phyloP scores from a whole-genome alignment of 2,113 vertebrate species.

The Macquaria australasica region DNA sequence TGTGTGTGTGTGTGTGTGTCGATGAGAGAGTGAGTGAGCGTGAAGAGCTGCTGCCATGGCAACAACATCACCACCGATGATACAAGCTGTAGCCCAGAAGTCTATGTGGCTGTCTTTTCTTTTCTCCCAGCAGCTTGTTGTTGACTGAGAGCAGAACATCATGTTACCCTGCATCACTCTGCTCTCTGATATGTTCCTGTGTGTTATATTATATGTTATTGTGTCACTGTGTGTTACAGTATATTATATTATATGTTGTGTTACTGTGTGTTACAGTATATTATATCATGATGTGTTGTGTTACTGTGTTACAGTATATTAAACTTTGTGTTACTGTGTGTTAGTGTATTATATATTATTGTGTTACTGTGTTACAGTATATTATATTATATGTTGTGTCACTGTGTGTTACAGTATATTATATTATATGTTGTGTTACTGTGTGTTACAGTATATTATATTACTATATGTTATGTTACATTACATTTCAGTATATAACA shows the following conservation, averaged over 20 bases:
- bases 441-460: not conserved
- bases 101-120: slow-evolving; percentile 27
- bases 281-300: not conserved
- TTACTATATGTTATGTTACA: too few species aligned
- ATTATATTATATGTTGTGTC: not conserved
- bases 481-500: too few species aligned
- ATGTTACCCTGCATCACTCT: slow-evolving; percentile 1
- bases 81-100: slow-evolving; percentile 38
- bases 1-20: slow-evolving; percentile 4
- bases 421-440: not conserved
- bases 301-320: not conserved
- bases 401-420: not conserved
- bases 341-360: too few species aligned
- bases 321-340: not conserved
- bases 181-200: not conserved
- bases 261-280: not conserved
- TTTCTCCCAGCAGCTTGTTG: slow-evolving; percentile 33
- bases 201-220: not conserved
- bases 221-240: not conserved
- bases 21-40: slow-evolving; percentile 27
- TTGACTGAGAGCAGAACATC: slow-evolving; percentile 45
- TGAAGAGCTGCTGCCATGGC: slow-evolving; percentile 72
- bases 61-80: slow-evolving; percentile 69
- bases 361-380: too few species aligned
- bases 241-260: not conserved